These are phyloP conservation scores for Chionomys nivalis DNA, from an alignment of 2,113 vertebrate genomes.

Conservation along the genomic window DNA sequence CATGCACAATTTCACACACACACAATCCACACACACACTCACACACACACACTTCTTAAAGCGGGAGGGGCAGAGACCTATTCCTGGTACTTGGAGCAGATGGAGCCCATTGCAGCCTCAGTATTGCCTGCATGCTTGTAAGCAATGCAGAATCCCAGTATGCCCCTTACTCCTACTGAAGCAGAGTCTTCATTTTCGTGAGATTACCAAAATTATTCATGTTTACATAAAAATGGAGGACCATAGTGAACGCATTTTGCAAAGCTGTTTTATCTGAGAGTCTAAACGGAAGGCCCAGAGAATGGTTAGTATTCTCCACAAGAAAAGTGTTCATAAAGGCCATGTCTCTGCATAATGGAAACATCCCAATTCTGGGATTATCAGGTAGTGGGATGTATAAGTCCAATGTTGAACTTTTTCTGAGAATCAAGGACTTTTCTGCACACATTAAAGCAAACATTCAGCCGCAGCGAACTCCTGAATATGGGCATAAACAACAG, in stretches of 20 bases:
- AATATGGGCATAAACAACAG: neutral
- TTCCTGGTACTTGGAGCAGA: neutral
- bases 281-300: neutral
- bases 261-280: neutral
- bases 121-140: neutral
- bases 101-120: neutral
- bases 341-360: neutral
- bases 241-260: neutral
- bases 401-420: constrained; percentile 3
- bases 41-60: neutral
- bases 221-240: neutral
- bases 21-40: neutral
- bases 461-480: neutral
- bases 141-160: neutral
- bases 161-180: neutral
- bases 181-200: constrained; percentile 23
- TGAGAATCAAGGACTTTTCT: constrained; percentile 1
- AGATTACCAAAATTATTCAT: neutral
- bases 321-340: neutral
- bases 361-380: neutral
- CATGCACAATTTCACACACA: neutral
- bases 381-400: neutral
- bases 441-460: constrained; percentile 13
- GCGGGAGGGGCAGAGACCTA: neutral
- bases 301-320: neutral